Conservation (phyloP, 2,797 vertebrate genomes). For the Perodicticus potto region DNA sequence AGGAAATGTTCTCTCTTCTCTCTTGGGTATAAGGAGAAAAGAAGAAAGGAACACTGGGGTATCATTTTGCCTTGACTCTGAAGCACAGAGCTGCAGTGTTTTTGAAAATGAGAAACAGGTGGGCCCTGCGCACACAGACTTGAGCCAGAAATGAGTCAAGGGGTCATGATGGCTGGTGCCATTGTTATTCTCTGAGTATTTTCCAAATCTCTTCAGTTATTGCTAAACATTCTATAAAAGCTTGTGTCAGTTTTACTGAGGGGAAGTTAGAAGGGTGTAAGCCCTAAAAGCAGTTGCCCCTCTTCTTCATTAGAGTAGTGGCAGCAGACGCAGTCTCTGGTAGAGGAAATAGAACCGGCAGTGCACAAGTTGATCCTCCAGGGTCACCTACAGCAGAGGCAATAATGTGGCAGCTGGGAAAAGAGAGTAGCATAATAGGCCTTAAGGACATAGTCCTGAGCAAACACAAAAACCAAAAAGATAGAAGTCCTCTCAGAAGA, state of each 20-base stretch:
- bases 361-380: not conserved
- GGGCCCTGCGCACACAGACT: not conserved
- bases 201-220: not conserved
- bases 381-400: not conserved
- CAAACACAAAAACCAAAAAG: not conserved
- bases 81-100: not conserved
- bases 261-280: not conserved
- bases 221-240: not conserved
- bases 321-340: rapidly evolving
- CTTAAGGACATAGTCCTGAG: not conserved
- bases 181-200: not conserved
- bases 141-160: not conserved
- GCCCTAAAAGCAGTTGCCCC: not conserved
- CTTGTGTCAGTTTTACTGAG: not conserved
- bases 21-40: not conserved
- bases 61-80: not conserved
- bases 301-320: not conserved
- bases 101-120: not conserved
- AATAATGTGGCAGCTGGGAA: not conserved
- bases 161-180: not conserved
- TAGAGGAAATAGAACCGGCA: not conserved
- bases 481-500: not conserved
- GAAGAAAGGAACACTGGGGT: not conserved
- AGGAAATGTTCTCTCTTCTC: not conserved
- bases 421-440: not conserved